Evolutionary conservation across 2,888 invertebrate genomes (phyloP).

Genomic region (Drosophila imparisetae): DNA sequence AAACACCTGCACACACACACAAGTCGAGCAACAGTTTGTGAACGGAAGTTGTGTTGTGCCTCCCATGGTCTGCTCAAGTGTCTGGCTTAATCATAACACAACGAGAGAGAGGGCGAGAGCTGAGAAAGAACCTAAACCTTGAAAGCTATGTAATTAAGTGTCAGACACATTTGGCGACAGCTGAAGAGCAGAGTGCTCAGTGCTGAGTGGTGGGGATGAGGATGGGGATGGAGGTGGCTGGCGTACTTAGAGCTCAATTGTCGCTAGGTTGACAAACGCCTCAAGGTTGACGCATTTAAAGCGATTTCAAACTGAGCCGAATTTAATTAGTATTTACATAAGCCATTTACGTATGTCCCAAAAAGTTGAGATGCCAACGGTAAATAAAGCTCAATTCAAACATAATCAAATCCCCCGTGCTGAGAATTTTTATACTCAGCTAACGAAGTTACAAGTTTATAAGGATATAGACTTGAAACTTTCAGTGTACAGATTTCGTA

Average conservation of each 20-base stretch:
- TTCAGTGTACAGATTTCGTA: not conserved
- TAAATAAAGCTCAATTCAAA: not conserved
- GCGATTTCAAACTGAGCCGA: not conserved
- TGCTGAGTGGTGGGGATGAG: not conserved
- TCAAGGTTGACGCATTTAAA: not conserved
- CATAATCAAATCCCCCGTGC: not conserved
- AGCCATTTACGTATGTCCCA: not conserved
- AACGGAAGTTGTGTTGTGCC: not conserved
- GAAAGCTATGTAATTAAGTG: conserved; percentile 55
- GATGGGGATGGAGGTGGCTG: not conserved
- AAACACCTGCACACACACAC: not conserved
- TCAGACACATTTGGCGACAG: conserved; percentile 34
- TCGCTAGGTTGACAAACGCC: not conserved
- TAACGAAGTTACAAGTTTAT: not conserved
- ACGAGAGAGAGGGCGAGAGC: conserved; percentile 1
- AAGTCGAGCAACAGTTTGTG: conserved; percentile 15
- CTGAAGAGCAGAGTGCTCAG: not conserved
- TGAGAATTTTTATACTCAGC: not conserved
- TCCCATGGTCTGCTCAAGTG: conserved; percentile 20
- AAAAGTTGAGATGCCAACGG: conserved; percentile 1
- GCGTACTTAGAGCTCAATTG: conserved; percentile 1
- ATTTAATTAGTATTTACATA: conserved; percentile 5
- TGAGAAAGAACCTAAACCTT: conserved; percentile 2
- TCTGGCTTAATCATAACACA: conserved; percentile 54
- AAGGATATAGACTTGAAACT: not conserved